Conservation (phyloP, 2,797 vertebrate genomes). For the Selene dorsalis region DNA sequence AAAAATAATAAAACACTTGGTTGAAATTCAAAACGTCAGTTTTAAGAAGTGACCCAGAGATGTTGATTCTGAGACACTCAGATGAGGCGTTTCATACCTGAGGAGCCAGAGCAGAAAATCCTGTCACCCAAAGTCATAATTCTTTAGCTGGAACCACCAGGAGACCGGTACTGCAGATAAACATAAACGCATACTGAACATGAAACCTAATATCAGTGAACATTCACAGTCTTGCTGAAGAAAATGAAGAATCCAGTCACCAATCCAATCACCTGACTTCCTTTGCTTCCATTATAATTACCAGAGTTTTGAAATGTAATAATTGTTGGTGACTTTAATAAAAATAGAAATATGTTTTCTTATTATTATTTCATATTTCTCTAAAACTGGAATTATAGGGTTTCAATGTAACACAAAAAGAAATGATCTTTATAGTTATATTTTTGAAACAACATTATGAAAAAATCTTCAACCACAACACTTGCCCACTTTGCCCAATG, state of each 20-base stretch:
- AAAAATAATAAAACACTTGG: too few species aligned
- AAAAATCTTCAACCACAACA: constrained; percentile 53
- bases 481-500: constrained; percentile 36
- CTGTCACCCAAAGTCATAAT: neutral
- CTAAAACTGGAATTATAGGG: neutral
- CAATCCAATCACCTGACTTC: neutral
- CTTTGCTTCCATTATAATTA: neutral
- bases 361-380: neutral
- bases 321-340: too few species aligned
- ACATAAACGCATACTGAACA: too few species aligned
- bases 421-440: too few species aligned
- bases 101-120: neutral
- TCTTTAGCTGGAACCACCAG: neutral
- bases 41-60: too few species aligned
- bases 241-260: neutral
- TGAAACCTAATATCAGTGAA: too few species aligned
- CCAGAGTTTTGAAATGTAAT: neutral
- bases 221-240: neutral
- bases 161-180: too few species aligned
- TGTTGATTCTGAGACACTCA: too few species aligned
- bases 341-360: too few species aligned
- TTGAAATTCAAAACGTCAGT: neutral
- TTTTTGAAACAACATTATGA: constrained; percentile 29
- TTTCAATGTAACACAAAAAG: constrained; percentile 15
- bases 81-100: neutral